Percentiles rank a stretch among this genome's conserved stretches.
phyloP scores from a whole-genome alignment of 2,888 invertebrate genomes.

The Drosophila trichaetosa region DNA sequence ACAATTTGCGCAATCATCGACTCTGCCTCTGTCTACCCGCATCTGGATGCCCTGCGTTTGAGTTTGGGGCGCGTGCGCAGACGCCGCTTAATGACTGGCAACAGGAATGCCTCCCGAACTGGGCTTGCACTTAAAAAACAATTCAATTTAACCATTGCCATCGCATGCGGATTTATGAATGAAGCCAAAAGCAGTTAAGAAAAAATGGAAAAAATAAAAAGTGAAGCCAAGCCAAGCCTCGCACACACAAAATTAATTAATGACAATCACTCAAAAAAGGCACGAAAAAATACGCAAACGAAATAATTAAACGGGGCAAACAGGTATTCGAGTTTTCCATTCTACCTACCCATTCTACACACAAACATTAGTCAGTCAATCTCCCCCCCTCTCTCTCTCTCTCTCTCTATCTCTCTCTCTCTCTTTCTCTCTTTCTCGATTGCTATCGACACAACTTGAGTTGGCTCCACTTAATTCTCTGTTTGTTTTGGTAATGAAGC shows the following conservation, averaged over 20 bases:
- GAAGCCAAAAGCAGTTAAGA: conserved; percentile 48
- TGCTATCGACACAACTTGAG: conserved; percentile 40
- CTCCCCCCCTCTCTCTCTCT: conserved; percentile 26
- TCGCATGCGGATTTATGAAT: conserved; percentile 69
- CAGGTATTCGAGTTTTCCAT: conserved; percentile 70
- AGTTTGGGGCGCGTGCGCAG: conserved; percentile 69
- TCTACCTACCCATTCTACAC: conserved; percentile 64
- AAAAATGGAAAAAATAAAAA: conserved; percentile 11
- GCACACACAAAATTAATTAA: conserved; percentile 78
- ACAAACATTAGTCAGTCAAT: conserved; percentile 34
- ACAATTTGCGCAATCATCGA: conserved; percentile 78
- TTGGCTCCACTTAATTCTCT: conserved; percentile 61
- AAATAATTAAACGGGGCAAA: conserved; percentile 80
- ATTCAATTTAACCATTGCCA: conserved; percentile 74
- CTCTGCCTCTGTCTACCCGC: conserved; percentile 26
- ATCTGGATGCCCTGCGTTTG: conserved; percentile 6
- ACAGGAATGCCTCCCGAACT: conserved; percentile 60
- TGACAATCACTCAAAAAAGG: conserved; percentile 81
- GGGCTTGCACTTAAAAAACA: conserved; percentile 72
- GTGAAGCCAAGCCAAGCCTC: conserved; percentile 26
- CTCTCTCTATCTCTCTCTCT: conserved; percentile 26
- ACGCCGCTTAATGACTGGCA: conserved; percentile 69
- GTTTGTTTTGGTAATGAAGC: conserved; percentile 84
- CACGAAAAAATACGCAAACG: conserved; percentile 72
- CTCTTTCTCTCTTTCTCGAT: conserved; percentile 40